These are phyloP conservation scores for Balanococcus diminutus DNA, from an alignment of 2,888 invertebrate genomes.

Conservation along the genomic window DNA sequence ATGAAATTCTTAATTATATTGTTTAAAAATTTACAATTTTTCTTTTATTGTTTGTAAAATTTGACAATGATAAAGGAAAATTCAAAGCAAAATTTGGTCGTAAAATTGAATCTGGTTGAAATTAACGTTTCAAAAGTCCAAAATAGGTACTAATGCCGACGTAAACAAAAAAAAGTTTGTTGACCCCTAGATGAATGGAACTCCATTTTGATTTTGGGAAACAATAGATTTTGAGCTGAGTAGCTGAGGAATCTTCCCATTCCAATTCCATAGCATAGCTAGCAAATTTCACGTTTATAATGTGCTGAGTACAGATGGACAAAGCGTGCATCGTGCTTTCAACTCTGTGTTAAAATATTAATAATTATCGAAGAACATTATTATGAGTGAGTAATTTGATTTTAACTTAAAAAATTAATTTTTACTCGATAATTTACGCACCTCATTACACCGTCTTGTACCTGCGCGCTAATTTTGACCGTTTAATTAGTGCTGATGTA, in stretches of 20 bases:
- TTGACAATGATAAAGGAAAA: neutral
- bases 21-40: neutral
- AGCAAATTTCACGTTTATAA: conserved; percentile 10
- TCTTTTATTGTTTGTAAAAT: no score
- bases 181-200: conserved; percentile 33
- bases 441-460: neutral
- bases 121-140: neutral
- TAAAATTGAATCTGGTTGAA: neutral
- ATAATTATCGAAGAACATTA: neutral
- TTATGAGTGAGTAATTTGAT: neutral
- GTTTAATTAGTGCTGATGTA: conserved; percentile 36
- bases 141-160: neutral
- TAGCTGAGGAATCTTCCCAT: neutral
- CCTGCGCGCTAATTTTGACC: neutral
- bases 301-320: neutral
- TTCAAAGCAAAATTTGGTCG: neutral
- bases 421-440: neutral
- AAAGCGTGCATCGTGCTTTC: neutral
- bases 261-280: no score
- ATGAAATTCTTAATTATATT: neutral
- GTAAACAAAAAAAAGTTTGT: conserved; percentile 33
- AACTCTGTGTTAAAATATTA: neutral
- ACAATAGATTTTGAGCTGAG: conserved; percentile 31
- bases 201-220: conserved; percentile 52
- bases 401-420: neutral